Evolutionary conservation across 1,140 invertebrate species (phyloP).

Genomic region (Drosophila pandora): DNA sequence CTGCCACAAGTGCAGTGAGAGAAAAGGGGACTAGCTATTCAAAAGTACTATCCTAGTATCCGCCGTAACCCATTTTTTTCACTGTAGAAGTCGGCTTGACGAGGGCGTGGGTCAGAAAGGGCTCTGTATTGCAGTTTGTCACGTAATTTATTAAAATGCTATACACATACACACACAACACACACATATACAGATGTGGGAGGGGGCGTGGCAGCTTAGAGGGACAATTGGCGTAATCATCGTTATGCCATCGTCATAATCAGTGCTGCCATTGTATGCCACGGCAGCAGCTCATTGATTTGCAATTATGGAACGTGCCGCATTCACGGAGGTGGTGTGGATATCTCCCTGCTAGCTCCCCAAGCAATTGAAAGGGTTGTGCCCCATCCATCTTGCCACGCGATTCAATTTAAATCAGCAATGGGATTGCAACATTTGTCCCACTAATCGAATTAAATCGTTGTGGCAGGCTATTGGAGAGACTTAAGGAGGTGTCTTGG

Average conservation of each 20-base stretch:
- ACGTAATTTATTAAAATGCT: slow-evolving; percentile 82
- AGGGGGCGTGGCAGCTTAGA: slow-evolving; percentile 40
- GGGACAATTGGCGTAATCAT: slow-evolving; percentile 79
- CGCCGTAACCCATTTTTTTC: neutral
- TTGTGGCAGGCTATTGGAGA: neutral
- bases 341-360: slow-evolving; percentile 4
- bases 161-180: slow-evolving; percentile 37
- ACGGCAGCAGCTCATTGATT: slow-evolving; percentile 72
- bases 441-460: slow-evolving; percentile 26
- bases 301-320: slow-evolving; percentile 78
- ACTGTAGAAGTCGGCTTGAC: slow-evolving; percentile 4
- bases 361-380: slow-evolving; percentile 6
- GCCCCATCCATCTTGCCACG: neutral
- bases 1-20: slow-evolving; percentile 1
- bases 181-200: slow-evolving; percentile 16
- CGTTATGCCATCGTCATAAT: slow-evolving; percentile 77
- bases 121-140: slow-evolving; percentile 73
- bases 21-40: neutral
- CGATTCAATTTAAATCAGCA: slow-evolving; percentile 22
- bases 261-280: slow-evolving; percentile 69
- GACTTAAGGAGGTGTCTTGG: neutral
- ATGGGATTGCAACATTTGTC: neutral
- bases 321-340: slow-evolving; percentile 20
- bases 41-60: neutral
- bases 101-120: slow-evolving; percentile 12